These are phyloP conservation scores for Ictidomys tridecemlineatus DNA, from an alignment of 2,113 vertebrate genomes.

Conservation along the genomic window DNA sequence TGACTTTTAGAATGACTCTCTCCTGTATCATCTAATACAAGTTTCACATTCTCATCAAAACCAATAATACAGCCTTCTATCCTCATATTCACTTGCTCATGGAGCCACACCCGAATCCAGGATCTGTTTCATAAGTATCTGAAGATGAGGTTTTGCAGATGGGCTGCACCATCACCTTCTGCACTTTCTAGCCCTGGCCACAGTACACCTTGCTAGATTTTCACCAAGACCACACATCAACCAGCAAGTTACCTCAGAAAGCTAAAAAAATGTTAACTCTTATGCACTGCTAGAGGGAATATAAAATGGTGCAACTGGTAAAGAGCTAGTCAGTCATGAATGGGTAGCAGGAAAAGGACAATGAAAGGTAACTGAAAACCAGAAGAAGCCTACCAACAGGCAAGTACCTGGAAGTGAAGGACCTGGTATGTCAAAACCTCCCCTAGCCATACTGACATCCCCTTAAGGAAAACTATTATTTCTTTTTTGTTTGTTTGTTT, in stretches of 20 bases:
- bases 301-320: not conserved
- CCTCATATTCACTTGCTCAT: not conserved
- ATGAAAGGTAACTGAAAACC: no score
- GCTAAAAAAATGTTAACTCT: not conserved
- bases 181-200: slow-evolving; percentile 82
- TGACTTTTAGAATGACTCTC: not conserved
- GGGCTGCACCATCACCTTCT: not conserved
- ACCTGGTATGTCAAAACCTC: no score
- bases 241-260: not conserved
- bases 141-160: not conserved
- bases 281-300: not conserved
- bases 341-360: no score
- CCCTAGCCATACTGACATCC: no score
- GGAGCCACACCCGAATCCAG: not conserved
- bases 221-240: not conserved
- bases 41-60: not conserved
- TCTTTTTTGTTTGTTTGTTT: no score
- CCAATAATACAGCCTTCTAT: not conserved
- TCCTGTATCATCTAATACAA: not conserved
- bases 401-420: no score
- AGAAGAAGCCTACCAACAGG: no score
- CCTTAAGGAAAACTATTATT: no score
- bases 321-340: no score
- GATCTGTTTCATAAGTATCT: not conserved
- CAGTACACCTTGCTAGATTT: slow-evolving; percentile 91